Percentiles rank a stretch among this genome's conserved stretches.
phyloP scores from a whole-genome alignment of 2,113 vertebrate species.

The Chaetorhynchus papuensis region DNA sequence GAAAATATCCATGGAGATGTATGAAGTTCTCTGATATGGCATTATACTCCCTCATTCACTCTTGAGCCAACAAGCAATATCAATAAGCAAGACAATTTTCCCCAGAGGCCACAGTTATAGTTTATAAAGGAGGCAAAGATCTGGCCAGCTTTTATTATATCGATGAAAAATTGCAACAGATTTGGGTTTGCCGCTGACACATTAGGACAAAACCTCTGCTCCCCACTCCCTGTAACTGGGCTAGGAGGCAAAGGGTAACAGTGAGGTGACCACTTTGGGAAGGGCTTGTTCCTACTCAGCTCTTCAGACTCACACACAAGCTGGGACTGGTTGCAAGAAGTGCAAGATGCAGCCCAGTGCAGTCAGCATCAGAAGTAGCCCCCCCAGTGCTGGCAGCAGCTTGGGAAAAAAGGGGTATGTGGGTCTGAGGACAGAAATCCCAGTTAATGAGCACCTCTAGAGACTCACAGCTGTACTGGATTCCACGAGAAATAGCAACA shows the following conservation, averaged over 20 bases:
- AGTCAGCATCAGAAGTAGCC: neutral
- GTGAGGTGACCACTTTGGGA: neutral
- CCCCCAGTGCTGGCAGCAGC: neutral
- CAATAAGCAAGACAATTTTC: neutral
- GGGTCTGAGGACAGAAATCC: neutral
- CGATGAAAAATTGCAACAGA: neutral
- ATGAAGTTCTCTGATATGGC: neutral
- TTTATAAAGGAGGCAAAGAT: neutral
- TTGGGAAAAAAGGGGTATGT: neutral
- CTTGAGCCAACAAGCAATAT: neutral
- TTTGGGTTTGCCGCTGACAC: neutral
- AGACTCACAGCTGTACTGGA: neutral
- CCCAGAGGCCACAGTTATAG: neutral
- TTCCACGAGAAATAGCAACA: neutral
- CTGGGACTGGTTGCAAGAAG: neutral
- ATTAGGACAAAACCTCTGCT: neutral
- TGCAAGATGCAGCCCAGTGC: neutral
- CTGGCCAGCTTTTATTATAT: neutral
- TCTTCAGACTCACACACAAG: neutral
- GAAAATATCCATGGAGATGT: neutral
- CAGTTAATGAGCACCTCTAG: neutral
- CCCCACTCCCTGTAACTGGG: neutral
- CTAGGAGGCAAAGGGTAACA: neutral
- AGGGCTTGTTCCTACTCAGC: neutral
- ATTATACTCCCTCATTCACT: neutral